These are phyloP conservation scores for Rhinogobio ventralis DNA, from an alignment of 2,797 vertebrate genomes.

Conservation along the genomic window DNA sequence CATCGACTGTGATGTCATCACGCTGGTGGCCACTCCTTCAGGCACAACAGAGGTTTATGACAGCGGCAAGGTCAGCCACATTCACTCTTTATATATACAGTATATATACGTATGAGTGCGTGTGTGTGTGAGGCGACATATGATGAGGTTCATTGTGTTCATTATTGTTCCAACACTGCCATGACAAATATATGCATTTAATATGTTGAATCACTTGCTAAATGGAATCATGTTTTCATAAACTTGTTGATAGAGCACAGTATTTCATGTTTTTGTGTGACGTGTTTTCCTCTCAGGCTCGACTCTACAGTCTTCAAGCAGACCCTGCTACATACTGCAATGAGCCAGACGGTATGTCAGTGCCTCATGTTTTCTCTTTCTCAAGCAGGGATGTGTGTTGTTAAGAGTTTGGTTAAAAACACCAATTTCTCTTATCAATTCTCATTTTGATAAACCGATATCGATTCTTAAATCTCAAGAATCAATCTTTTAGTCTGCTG, in stretches of 20 bases:
- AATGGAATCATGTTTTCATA: not conserved
- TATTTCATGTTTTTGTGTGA: not conserved
- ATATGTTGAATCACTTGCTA: not conserved
- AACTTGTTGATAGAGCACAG: not conserved
- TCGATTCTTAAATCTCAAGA: not conserved
- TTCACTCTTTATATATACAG: not conserved
- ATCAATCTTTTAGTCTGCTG: not conserved
- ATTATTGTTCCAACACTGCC: not conserved
- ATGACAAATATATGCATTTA: not conserved
- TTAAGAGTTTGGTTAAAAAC: not conserved
- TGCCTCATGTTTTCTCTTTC: not conserved
- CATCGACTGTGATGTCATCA: conserved; percentile 98
- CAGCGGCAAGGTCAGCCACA: conserved; percentile 88
- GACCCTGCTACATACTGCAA: conserved; percentile 99
- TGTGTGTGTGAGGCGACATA: too few species aligned
- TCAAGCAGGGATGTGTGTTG: not conserved
- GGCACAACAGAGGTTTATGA: conserved; percentile 97
- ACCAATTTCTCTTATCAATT: not conserved
- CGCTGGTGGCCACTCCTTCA: conserved; percentile 91
- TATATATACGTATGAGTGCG: too few species aligned
- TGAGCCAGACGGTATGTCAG: conserved; percentile 91
- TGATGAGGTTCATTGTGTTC: too few species aligned
- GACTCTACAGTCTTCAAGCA: conserved; percentile 95
- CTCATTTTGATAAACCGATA: not conserved
- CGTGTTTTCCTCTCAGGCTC: conserved; percentile 80